Evolutionary conservation across 2,797 vertebrate genomes (phyloP), one percentile per base, ranked within the genome.

Genomic region (Oryzias dopingdopingensis): DNA sequence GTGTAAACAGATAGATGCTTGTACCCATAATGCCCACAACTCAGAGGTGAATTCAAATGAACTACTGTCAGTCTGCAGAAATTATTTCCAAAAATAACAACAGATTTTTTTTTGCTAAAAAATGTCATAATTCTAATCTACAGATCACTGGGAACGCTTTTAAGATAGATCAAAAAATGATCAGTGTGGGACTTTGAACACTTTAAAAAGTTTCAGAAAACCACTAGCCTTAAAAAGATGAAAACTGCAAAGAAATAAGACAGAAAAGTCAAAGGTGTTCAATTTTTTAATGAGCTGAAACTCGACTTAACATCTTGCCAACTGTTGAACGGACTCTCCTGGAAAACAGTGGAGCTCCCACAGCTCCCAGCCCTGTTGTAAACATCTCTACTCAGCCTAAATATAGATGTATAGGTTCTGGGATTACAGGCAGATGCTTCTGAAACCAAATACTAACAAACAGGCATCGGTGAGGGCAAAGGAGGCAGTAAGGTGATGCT

Each of bases 351-450:
- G 43, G 46, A 48, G 61, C 52, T 67, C 62, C 58, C 49, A 48
- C 16, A 49, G 59, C 60, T 70, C 62, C 43, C 51, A 12, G n/a
- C 42, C n/a, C 37, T 12, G 70, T 24, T 45, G 62, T 84, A 80
- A 81, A 82, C 80, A 75, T 74, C 73, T 72, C 55, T 42, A 18
- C 52, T 67, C 15, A 7, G 2, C 47, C 50, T 84, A 76, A 69
- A 74, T 56, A 67, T 64, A 84, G 49, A 40, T 16, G 0, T 49
- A 55, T 48, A 8, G 37, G 49, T 52, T 66, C 24, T 4, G 7
- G 46, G 62, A 29, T 41, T 56, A 65, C 52, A 68, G 67, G 65
- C 74, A 56, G 72, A 74, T 15, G 10, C 45, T 63, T 72, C 48
- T 72, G 65, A 80, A 66, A 73, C 53, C 53, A 62, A 72, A 76